Percentiles rank a stretch among this genome's conserved stretches.
Conservation (phyloP, 2,888 invertebrate species). For the Sussaba pulchella region DNA sequence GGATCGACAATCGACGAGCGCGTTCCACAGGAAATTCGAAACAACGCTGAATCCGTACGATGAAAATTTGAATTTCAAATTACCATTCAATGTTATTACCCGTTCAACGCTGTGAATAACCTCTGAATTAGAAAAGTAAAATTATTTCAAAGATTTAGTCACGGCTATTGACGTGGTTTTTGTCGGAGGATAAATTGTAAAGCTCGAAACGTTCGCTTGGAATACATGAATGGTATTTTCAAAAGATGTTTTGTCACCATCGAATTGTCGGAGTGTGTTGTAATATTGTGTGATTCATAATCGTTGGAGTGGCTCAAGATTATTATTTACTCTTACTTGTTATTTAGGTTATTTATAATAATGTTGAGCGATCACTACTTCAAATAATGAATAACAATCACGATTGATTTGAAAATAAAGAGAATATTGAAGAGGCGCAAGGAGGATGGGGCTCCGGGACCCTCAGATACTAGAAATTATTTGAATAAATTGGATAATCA, state of each 20-base stretch:
- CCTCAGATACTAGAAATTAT: too few relatives aligned
- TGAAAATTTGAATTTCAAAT: conserved; percentile 62
- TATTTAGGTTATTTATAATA: too few relatives aligned
- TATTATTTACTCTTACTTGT: too few relatives aligned
- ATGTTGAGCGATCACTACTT: too few relatives aligned
- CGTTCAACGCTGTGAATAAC: conserved; percentile 4
- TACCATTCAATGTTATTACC: conserved; percentile 1
- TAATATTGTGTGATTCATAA: too few relatives aligned
- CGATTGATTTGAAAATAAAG: too few relatives aligned
- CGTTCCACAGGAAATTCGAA: conserved; percentile 46
- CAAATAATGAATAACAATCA: too few relatives aligned
- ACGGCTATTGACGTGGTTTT: not conserved
- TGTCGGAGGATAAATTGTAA: not conserved
- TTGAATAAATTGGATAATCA: too few relatives aligned
- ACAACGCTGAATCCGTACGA: conserved; percentile 32
- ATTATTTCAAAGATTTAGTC: conserved; percentile 30
- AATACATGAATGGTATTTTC: conserved; percentile 32
- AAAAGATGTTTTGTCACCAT: not conserved
- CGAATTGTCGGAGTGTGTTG: too few relatives aligned
- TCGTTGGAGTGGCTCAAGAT: too few relatives aligned
- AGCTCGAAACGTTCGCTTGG: not conserved
- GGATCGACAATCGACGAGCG: conserved; percentile 54
- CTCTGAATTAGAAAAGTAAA: not conserved
- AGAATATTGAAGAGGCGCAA: too few relatives aligned
- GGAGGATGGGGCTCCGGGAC: too few relatives aligned